Base-by-base conservation (phyloP, 2,888 invertebrate species). In the Actias luna region DNA sequence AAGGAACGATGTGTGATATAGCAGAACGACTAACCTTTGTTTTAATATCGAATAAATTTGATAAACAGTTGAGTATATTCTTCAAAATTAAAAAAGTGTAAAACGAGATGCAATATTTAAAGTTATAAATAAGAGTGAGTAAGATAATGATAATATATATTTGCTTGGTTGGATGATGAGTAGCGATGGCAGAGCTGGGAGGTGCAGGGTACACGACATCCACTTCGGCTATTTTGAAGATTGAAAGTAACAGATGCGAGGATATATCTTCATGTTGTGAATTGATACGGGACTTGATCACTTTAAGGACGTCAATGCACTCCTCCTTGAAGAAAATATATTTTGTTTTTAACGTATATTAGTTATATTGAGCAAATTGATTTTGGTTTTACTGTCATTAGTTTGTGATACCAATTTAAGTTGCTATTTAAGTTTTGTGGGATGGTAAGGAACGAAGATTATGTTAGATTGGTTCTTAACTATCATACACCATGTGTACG, bases 141-240 rank as follows among this genome's bases (percentile, higher is more conserved):
- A 89, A 66, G 63, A 82, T 69, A 64, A 89, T 84, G 65, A 85
- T 67, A 65, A 86, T 72, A 67, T 89, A 88, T 65, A 89, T 70
- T 66, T 75, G 73, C 65, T 74, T 75, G 65, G 76, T 68, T 14
- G 92, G 89, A 63, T 71, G 77, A 69, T 84, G 81, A 66, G 76
- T 69, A 58, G 79, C 75, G 60, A 82, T 84, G 58, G 89, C 87
- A 55, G 94, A 94, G 80, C 94, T 94, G 4, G 94, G 93, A 36
- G 95, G 95, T 0, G 91, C 79, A 29, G 97, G 96, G 87, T 97
- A 95, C 70, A 97, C 95, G 61, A 97, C 96, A 87, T 97, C 97
- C 62, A 98, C 97, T 93, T 97, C 97, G 62, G 97, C 97, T 93
- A 98, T 96, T 93, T 98, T 98, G 93, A 98, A 97, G 85, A 98